Conservation (phyloP, 1,140 invertebrate species). For the Drosophila nannoptera region DNA sequence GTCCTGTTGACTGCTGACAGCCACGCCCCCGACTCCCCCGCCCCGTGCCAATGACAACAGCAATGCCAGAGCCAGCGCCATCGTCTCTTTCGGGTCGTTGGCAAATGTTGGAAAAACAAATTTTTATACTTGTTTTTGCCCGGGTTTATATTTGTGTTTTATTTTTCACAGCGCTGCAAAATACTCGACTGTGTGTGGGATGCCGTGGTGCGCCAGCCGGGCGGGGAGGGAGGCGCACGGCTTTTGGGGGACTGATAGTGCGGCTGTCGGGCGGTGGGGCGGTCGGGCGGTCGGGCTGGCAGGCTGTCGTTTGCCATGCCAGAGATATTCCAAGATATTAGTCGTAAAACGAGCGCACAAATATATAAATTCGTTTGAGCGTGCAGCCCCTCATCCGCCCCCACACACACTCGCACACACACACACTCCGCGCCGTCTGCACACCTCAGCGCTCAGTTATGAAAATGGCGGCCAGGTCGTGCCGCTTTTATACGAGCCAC, state of each 20-base stretch:
- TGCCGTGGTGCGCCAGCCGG: conserved; percentile 31
- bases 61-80: conserved; percentile 39
- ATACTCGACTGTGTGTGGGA: conserved; percentile 49
- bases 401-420: neutral
- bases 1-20: conserved; percentile 38
- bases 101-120: conserved; percentile 78
- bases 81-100: conserved; percentile 61
- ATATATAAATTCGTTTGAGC: conserved; percentile 75
- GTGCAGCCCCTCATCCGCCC: conserved; percentile 34
- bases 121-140: conserved; percentile 76
- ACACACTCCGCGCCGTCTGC: neutral
- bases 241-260: conserved; percentile 50
- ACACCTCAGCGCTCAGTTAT: conserved; percentile 52
- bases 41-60: conserved; percentile 19
- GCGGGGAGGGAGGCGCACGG: neutral
- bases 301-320: conserved; percentile 40
- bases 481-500: conserved; percentile 69
- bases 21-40: conserved; percentile 35
- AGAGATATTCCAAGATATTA: conserved; percentile 75
- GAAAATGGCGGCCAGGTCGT: conserved; percentile 72
- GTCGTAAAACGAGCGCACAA: conserved; percentile 73
- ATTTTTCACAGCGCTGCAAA: conserved; percentile 75
- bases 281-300: conserved; percentile 36
- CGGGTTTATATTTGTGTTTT: conserved; percentile 74
- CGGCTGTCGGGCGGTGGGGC: conserved; percentile 33